phyloP scores from a whole-genome alignment of 2,113 vertebrate species.

The Embiotoca jacksoni region DNA sequence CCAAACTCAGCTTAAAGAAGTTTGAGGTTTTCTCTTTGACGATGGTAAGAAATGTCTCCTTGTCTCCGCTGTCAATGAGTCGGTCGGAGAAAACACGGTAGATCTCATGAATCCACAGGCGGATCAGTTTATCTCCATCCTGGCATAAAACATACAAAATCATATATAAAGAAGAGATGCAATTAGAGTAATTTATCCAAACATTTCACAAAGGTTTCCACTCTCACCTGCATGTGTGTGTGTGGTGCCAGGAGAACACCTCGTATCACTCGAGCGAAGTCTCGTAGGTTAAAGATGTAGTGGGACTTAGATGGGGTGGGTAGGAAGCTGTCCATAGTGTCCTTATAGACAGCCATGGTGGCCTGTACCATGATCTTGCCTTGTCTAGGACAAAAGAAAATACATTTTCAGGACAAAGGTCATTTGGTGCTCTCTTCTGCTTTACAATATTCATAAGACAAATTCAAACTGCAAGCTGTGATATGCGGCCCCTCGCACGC shows the following conservation, averaged over 20 bases:
- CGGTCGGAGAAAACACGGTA: constrained; percentile 96
- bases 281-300: constrained; percentile 94
- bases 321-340: constrained; percentile 89
- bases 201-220: background rate
- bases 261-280: constrained; percentile 92
- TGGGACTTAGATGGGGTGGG: constrained; percentile 96
- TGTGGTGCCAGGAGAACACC: constrained; percentile 91
- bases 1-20: constrained; percentile 88
- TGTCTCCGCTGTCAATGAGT: constrained; percentile 89
- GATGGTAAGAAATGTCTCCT: constrained; percentile 89
- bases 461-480: no score
- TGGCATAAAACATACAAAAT: constrained; percentile 61
- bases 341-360: constrained; percentile 89
- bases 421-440: background rate
- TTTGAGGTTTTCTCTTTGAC: constrained; percentile 87
- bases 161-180: background rate
- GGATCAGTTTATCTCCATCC: constrained; percentile 92
- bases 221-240: constrained; percentile 89
- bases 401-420: background rate
- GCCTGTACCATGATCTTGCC: constrained; percentile 92
- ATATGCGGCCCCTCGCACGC: no score
- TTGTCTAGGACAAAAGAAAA: constrained; percentile 76
- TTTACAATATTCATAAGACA: background rate
- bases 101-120: constrained; percentile 95
- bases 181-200: background rate